Evolutionary conservation across 2,888 invertebrate genomes (phyloP).

Genomic region (Lochmaea capreae): DNA sequence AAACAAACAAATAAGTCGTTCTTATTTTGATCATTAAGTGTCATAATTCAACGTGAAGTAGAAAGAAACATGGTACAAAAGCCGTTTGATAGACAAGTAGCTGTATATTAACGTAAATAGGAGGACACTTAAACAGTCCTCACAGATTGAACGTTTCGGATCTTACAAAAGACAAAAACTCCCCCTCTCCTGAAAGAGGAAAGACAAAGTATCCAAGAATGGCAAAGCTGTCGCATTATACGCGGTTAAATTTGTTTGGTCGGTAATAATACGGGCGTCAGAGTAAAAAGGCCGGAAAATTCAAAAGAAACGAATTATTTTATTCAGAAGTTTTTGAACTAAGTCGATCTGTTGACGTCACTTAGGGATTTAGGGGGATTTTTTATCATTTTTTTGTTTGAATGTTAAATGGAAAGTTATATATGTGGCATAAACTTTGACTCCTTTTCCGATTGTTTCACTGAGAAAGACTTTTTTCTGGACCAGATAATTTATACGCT

Average conservation of each 20-base stretch:
- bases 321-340: conserved; percentile 34
- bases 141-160: conserved; percentile 38
- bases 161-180: conserved; percentile 37
- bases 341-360: conserved; percentile 33
- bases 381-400: conserved; percentile 16
- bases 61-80: conserved; percentile 35
- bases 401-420: conserved; percentile 1
- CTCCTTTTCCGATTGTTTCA: background rate
- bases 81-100: conserved; percentile 38
- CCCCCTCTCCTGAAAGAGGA: conserved; percentile 34
- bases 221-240: conserved; percentile 42
- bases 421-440: conserved; percentile 14
- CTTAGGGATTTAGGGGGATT: conserved; percentile 11
- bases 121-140: conserved; percentile 41
- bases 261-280: conserved; percentile 34
- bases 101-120: conserved; percentile 44
- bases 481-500: background rate
- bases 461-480: background rate
- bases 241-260: conserved; percentile 42
- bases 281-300: conserved; percentile 22
- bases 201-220: conserved; percentile 41
- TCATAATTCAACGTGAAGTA: conserved; percentile 36
- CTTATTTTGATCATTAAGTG: conserved; percentile 36
- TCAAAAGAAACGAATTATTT: conserved; percentile 36
- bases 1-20: conserved; percentile 31